Percentiles rank a stretch among this genome's conserved stretches.
These are phyloP conservation scores for Metopia argyrocephala DNA, from an alignment of 2,888 invertebrate species.

Conservation along the genomic window DNA sequence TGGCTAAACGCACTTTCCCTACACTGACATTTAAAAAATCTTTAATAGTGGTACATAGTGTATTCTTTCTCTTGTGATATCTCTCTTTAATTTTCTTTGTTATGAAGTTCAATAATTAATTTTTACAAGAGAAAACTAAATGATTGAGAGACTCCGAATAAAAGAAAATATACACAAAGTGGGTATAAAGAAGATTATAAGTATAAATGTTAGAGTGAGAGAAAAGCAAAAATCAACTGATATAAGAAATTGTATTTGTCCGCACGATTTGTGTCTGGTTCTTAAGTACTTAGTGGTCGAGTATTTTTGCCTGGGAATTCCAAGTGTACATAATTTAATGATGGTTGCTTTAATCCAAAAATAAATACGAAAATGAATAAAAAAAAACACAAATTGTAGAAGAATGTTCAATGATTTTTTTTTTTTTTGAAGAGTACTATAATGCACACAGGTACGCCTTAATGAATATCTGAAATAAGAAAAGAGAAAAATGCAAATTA, in stretches of 20 bases:
- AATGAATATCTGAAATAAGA: constrained; percentile 55
- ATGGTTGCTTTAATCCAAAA: constrained; percentile 20
- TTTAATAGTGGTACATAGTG: constrained; percentile 45
- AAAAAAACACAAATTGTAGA: too few species aligned
- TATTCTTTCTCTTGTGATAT: constrained; percentile 4
- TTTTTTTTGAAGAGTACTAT: constrained; percentile 15
- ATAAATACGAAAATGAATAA: constrained; percentile 19
- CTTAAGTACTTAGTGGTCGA: constrained; percentile 37
- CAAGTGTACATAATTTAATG: constrained; percentile 36
- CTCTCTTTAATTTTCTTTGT: constrained; percentile 9
- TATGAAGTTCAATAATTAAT: constrained; percentile 2
- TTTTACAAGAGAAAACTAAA: not conserved
- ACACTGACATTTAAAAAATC: constrained; percentile 55
- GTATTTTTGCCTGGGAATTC: constrained; percentile 36
- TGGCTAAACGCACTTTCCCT: constrained; percentile 58
- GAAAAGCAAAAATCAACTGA: constrained; percentile 10
- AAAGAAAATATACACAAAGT: constrained; percentile 1
- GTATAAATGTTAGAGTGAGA: not conserved
- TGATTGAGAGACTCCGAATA: constrained; percentile 15
- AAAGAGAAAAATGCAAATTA: too few species aligned
- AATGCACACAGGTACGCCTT: constrained; percentile 44
- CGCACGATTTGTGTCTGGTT: constrained; percentile 30
- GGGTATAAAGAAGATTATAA: not conserved
- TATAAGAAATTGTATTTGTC: constrained; percentile 37
- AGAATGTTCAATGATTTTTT: constrained; percentile 42